Percentiles rank a stretch among this genome's conserved stretches.
Evolutionary conservation across 2,888 invertebrate genomes (phyloP).

Genomic region (Acronicta leporina): DNA sequence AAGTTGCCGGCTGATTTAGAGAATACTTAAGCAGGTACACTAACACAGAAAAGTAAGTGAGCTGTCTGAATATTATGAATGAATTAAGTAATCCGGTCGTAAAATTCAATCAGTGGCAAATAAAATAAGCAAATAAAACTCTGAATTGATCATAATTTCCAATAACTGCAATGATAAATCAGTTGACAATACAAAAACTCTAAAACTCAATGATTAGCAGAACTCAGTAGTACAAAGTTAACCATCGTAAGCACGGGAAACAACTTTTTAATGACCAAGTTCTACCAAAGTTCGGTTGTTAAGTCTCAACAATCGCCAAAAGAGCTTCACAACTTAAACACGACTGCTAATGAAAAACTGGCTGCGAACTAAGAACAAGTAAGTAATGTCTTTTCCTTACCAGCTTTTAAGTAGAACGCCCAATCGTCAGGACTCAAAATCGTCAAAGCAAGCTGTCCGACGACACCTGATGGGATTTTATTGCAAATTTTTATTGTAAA

Average conservation of each 20-base stretch:
- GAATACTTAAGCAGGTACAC: too few relatives aligned
- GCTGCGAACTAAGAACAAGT: constrained; percentile 16
- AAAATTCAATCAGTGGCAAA: too few relatives aligned
- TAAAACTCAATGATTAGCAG: constrained; percentile 48
- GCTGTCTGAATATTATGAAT: too few relatives aligned
- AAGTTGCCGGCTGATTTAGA: constrained; percentile 11
- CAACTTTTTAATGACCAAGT: constrained; percentile 66
- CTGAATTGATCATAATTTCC: constrained; percentile 2
- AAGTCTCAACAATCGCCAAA: constrained; percentile 58
- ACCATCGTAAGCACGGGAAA: constrained; percentile 51
- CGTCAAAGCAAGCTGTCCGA: too few relatives aligned
- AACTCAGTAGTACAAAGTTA: constrained; percentile 48
- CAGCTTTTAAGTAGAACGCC: constrained; percentile 2
- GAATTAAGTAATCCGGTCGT: too few relatives aligned
- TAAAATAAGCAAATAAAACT: constrained; percentile 1
- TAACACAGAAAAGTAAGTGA: too few relatives aligned
- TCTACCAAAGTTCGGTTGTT: constrained; percentile 57
- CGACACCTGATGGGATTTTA: too few relatives aligned
- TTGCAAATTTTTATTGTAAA: too few relatives aligned
- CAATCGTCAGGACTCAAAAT: too few relatives aligned
- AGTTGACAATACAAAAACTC: constrained; percentile 17
- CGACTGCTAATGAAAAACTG: constrained; percentile 43
- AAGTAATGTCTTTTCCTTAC: constrained; percentile 16
- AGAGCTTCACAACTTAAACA: constrained; percentile 51
- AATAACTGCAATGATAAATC: constrained; percentile 19